Evolutionary conservation across 1,140 invertebrate genomes (phyloP), one percentile per base, ranked within the genome.

Genomic region (Steinernema khuongi): DNA sequence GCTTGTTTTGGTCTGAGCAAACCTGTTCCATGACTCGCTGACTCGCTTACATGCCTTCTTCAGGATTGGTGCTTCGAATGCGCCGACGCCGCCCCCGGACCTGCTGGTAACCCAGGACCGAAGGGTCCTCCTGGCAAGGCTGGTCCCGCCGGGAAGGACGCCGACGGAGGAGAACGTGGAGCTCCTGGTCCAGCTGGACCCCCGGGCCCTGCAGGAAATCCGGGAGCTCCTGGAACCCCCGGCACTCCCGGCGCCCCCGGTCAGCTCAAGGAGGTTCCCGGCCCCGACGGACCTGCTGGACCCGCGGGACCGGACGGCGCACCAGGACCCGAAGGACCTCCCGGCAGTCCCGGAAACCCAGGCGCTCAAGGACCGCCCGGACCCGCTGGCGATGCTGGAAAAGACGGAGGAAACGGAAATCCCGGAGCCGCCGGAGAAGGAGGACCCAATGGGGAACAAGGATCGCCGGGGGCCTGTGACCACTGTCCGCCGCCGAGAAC

Each of bases 401-500:
- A 11, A 22, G 18, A 33, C 26, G 70, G 70, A 70, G 32, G 32
- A 29, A 1, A 33, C 18, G 70, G 70, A 71, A 33, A 33, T 30
- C 31, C 70, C 2, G 70, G 70, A 71, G 36, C 43, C 17, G 33
- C 32, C 14, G 70, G 70, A 11, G 26, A 71, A 17, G 32, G 17
- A 2, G 70, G 70, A 70, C 2, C 31, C 4, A 44, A 28, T 18
- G 28, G 70, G 14, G 26, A 33, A 14, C 30, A 33, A 18, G 70
- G 70, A 70, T 11, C 30, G 68, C 70, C 70, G 17, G 70, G 70
- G 67, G 19, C 70, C 33, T 73, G 72, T 43, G 72, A 73, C 17
- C 72, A 73, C 72, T 73, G 72, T 31, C 72, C 72, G 68, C 72
- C 72, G 68, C 72, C 72, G 36, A 67, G 72, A 67, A 73, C 72